Evolutionary conservation across 2,113 vertebrate genomes (phyloP), one percentile per base, ranked within the genome.

Genomic region (Syrmaticus mikado): DNA sequence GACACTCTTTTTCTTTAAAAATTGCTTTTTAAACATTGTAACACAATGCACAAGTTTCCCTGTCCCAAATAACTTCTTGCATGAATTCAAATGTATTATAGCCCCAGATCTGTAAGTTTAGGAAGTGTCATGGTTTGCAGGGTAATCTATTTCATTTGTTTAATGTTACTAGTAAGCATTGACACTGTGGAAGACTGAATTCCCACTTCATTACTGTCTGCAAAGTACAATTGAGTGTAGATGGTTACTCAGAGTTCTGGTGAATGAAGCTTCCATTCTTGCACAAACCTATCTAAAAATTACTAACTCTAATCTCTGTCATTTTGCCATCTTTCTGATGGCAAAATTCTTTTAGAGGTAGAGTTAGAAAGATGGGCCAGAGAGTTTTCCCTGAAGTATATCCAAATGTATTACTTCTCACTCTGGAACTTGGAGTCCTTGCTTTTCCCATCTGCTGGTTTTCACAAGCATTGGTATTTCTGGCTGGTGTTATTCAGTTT

Each of bases 401-500:
- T 88, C 19, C 50, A 83, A 50, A 75, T 24, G 19, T 48, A 43
- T 88, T 81, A 77, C 67, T 94, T 87, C 71, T 87, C 48, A 53
- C 53, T 90, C 46, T 93, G 72, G 85, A 90, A 88, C 87, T 83
- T 38, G 55, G 87, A 95, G 75, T 93, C 90, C 88, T 77, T 82
- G 64, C 76, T 90, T 93, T 87, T 94, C 79, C 88, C 80, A 94
- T 94, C 92, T 96, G 93, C 48, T 96, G 74, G 40, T 83, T 96
- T 95, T 96, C 92, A 93, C 95, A 93, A 92, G 93, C 85, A 19
- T 38, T 92, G 79, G 76, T 91, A 82, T 94, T 95, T 93, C 93
- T 96, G 90, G 96, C 92, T 91, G 55, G 50, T 79, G 82, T 85
- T 89, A 53, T 0, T 66, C n/a, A 34, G 78, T 92, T 95, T 95